A percentile compares a stretch with the other conserved stretches of the same genome.
These are phyloP conservation scores for Vulpes ferrilata DNA, from an alignment of 2,113 vertebrate species.

Conservation along the genomic window DNA sequence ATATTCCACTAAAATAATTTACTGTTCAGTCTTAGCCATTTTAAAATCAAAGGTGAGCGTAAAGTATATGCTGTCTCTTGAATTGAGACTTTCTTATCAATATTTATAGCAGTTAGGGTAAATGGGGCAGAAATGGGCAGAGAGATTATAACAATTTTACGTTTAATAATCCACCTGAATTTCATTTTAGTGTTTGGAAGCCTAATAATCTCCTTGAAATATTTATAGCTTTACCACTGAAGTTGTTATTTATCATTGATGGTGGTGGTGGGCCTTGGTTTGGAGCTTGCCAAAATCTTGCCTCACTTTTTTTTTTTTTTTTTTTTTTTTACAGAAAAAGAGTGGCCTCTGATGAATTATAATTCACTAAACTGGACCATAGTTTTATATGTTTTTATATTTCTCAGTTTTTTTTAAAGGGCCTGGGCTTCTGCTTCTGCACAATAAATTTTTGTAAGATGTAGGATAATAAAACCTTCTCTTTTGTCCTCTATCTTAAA, in stretches of 20 bases:
- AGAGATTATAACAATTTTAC: background rate
- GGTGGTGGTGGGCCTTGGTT: background rate
- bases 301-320: background rate
- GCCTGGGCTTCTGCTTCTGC: constrained; percentile 30
- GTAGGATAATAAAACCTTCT: background rate
- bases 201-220: constrained; percentile 3
- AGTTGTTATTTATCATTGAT: background rate
- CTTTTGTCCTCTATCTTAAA: constrained; percentile 42
- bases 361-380: background rate
- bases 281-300: background rate
- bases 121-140: background rate
- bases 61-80: background rate
- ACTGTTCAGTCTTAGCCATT: background rate
- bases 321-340: background rate
- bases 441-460: constrained; percentile 26
- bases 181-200: background rate
- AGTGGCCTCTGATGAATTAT: background rate
- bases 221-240: background rate
- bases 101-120: background rate
- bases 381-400: background rate
- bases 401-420: constrained; percentile 14
- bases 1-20: constrained; percentile 35
- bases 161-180: background rate
- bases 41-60: constrained; percentile 57
- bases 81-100: constrained; percentile 16